Evolutionary conservation across 2,797 vertebrate genomes (phyloP).

Genomic region (Carduelis carduelis): DNA sequence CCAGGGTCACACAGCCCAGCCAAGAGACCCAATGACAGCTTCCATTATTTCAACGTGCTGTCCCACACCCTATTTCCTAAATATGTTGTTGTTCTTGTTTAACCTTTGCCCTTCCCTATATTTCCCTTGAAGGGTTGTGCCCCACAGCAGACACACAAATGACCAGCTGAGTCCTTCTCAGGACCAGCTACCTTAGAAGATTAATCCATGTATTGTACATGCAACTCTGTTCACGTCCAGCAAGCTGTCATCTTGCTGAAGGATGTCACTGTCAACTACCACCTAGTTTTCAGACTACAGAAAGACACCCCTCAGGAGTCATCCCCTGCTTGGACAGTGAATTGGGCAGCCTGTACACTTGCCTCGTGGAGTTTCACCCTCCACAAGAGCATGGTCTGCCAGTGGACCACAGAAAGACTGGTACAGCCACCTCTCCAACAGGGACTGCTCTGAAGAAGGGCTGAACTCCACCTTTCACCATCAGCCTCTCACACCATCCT

Average conservation of each 20-base stretch:
- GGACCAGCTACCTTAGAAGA: not conserved
- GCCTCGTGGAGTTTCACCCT: not conserved
- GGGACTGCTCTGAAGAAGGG: not conserved
- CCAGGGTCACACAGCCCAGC: not conserved
- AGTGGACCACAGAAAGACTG: fast-evolving
- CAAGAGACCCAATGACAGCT: not conserved
- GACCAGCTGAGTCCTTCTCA: not conserved
- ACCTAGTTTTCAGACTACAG: not conserved
- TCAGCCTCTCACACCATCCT: fast-evolving
- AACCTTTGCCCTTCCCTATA: not conserved
- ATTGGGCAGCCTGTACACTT: not conserved
- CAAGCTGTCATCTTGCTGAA: not conserved
- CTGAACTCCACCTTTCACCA: not conserved
- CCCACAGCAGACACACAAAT: not conserved
- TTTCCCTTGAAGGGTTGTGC: not conserved
- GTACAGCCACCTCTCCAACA: not conserved
- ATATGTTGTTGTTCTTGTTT: not conserved
- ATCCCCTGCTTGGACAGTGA: not conserved
- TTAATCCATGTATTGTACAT: fast-evolving
- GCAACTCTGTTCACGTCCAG: not conserved
- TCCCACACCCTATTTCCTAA: not conserved
- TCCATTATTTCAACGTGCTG: not conserved
- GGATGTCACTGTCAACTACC: not conserved
- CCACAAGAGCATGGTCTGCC: fast-evolving
- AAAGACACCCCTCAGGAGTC: not conserved